phyloP scores from a whole-genome alignment of 2,797 vertebrate species.

The Acanthiza pusilla region DNA sequence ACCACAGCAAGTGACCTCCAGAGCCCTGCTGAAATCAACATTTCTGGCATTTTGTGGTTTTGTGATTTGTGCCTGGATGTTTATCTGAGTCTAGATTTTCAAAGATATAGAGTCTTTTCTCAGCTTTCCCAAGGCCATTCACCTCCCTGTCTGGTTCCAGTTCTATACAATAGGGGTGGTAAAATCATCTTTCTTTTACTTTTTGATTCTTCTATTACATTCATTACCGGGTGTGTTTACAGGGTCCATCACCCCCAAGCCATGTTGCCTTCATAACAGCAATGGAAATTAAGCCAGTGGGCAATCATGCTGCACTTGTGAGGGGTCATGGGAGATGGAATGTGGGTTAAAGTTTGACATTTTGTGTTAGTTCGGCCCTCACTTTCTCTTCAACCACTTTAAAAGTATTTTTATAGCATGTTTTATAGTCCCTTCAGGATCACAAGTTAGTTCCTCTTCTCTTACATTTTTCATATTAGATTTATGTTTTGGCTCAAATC shows the following conservation, averaged over 20 bases:
- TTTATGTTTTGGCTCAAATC: background rate
- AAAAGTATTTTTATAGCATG: constrained; percentile 19
- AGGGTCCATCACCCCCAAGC: background rate
- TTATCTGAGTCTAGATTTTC: background rate
- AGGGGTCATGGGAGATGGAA: background rate
- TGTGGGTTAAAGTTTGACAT: background rate
- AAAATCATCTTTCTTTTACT: background rate
- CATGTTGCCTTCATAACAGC: background rate
- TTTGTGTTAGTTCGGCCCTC: background rate
- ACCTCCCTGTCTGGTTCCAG: background rate
- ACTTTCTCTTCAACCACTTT: background rate
- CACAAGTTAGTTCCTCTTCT: background rate
- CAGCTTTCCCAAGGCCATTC: background rate
- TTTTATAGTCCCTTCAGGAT: constrained; percentile 24
- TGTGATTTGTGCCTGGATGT: background rate
- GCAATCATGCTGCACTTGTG: background rate
- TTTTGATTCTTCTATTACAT: background rate
- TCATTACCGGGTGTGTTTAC: background rate
- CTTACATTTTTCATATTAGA: background rate
- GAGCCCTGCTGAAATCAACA: background rate
- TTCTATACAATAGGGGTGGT: background rate
- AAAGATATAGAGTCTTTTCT: background rate
- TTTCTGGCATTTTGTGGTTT: background rate
- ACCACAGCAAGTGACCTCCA: background rate
- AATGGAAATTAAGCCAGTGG: background rate